Evolutionary conservation across 1,140 invertebrate genomes (phyloP).

Genomic region (Chrysoperla carnea): DNA sequence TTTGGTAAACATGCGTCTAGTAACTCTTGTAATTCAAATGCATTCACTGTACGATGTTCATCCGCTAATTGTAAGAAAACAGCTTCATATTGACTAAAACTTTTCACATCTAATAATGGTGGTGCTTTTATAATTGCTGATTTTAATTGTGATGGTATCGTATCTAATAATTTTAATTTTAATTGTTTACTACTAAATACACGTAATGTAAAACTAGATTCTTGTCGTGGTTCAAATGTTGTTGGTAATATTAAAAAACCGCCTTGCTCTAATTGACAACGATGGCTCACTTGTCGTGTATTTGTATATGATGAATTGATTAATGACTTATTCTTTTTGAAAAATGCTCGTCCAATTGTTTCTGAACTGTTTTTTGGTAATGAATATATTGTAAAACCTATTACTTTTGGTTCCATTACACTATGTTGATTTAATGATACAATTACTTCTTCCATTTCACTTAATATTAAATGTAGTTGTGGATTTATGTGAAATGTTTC

Average conservation of each 20-base stretch:
- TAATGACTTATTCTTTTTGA: constrained; percentile 74
- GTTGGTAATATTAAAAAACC: constrained; percentile 76
- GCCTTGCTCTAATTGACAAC: constrained; percentile 67
- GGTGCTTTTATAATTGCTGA: constrained; percentile 56
- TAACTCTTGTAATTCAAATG: constrained; percentile 81
- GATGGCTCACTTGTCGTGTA: constrained; percentile 44
- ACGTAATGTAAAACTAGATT: constrained; percentile 66
- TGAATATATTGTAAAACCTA: constrained; percentile 81
- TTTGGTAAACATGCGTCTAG: constrained; percentile 83
- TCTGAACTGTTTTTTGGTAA: constrained; percentile 48
- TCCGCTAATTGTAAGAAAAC: constrained; percentile 81
- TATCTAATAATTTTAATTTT: constrained; percentile 68
- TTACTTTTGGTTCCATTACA: constrained; percentile 82
- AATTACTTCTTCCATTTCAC: constrained; percentile 69
- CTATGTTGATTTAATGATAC: constrained; percentile 81
- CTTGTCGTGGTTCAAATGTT: constrained; percentile 80
- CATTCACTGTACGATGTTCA: constrained; percentile 73
- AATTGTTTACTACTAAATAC: constrained; percentile 68
- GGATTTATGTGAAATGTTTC: constrained; percentile 91
- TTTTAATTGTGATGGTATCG: constrained; percentile 49
- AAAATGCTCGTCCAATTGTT: constrained; percentile 54
- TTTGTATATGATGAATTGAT: constrained; percentile 87
- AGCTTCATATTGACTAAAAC: constrained; percentile 72
- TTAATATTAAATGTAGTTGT: constrained; percentile 63
- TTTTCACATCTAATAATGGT: constrained; percentile 36